Conservation (phyloP, 1,140 invertebrate genomes). For the Achatina immaculata region DNA sequence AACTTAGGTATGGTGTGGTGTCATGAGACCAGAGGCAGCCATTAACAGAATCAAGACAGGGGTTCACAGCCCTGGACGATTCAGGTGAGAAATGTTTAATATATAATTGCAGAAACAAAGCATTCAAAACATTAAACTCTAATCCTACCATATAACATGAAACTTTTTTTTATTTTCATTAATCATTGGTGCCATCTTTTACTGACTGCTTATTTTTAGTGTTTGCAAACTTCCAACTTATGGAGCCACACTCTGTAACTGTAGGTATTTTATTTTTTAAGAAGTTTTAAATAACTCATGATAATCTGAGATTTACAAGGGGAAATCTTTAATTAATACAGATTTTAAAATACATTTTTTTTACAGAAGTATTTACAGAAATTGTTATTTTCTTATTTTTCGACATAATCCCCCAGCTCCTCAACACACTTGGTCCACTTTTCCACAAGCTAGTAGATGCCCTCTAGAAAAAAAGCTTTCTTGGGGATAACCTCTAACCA, state of each 20-base stretch:
- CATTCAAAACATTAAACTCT: background rate
- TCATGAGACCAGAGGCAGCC: conserved; percentile 71
- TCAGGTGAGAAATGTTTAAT: conserved; percentile 63
- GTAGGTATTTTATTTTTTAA: background rate
- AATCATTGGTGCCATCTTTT: background rate
- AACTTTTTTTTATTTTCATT: background rate
- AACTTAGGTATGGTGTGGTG: conserved; percentile 73
- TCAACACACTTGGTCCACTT: too few relatives aligned
- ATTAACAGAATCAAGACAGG: conserved; percentile 71
- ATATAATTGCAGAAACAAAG: too few relatives aligned
- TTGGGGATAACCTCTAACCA: too few relatives aligned
- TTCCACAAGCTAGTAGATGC: too few relatives aligned
- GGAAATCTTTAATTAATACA: too few relatives aligned
- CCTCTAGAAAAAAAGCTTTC: too few relatives aligned
- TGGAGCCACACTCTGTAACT: background rate
- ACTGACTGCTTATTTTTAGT: background rate
- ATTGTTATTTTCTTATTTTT: background rate
- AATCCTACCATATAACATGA: background rate
- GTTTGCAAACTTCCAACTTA: background rate
- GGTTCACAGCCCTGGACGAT: conserved; percentile 73
- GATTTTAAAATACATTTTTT: too few relatives aligned
- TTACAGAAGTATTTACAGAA: too few relatives aligned
- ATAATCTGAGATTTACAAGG: too few relatives aligned
- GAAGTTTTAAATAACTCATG: background rate
- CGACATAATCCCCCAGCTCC: background rate